Conservation (phyloP, 2,888 invertebrate species). For the Mylabris sibirica region DNA sequence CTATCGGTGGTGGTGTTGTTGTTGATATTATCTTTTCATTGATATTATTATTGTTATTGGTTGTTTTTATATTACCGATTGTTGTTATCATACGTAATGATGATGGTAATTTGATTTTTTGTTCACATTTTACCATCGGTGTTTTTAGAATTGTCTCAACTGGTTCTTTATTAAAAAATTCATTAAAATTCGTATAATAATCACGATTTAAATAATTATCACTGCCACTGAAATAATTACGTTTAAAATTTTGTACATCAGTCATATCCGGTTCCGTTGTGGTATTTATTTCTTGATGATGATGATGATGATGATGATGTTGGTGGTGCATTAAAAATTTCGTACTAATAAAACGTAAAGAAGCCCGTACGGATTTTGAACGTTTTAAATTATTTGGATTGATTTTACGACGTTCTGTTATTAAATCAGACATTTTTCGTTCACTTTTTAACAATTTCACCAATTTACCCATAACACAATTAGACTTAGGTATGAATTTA, state of each 20-base stretch:
- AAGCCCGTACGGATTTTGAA: constrained; percentile 75
- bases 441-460: constrained; percentile 30
- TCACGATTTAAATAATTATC: constrained; percentile 16
- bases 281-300: constrained; percentile 51
- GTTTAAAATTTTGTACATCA: constrained; percentile 44
- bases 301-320: constrained; percentile 34
- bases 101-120: constrained; percentile 38
- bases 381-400: constrained; percentile 63
- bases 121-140: constrained; percentile 46
- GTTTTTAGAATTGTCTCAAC: constrained; percentile 57
- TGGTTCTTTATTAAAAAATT: constrained; percentile 28
- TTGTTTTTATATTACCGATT: constrained; percentile 42
- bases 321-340: constrained; percentile 61
- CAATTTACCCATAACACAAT: constrained; percentile 54
- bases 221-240: constrained; percentile 27
- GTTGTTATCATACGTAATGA: constrained; percentile 29
- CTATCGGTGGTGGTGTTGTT: constrained; percentile 61
- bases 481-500: neutral
- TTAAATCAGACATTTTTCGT: constrained; percentile 55
- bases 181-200: constrained; percentile 20
- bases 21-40: constrained; percentile 43
- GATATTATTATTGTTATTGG: constrained; percentile 40
- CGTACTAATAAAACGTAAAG: constrained; percentile 71
- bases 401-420: constrained; percentile 53
- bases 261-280: constrained; percentile 35